Base-by-base conservation (phyloP, 2,797 vertebrate genomes). In the Sebastes variabilis region DNA sequence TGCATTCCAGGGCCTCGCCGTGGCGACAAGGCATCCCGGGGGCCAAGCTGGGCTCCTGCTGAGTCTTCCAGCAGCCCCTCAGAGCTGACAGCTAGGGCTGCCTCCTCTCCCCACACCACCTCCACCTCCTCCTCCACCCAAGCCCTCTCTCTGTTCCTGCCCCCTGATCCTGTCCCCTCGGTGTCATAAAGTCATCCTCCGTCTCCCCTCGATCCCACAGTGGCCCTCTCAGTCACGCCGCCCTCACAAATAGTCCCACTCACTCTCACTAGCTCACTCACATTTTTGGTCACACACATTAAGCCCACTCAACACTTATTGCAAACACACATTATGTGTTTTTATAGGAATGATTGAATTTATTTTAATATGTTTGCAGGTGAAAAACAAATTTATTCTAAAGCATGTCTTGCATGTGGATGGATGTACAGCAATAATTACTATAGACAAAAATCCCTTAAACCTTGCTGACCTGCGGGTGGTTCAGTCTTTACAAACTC, bases 1-100 rank as follows among this genome's bases (percentile, higher is more conserved):
- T 55, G 89, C 97, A 98, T 99, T 98, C 98, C 97, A 94, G 93
- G 94, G 91, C 95, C 93, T 94, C 85, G 93, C 97, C 97, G 95
- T 97, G 97, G 97, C 94, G 96, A 98, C 97, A 92, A 95, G 95
- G 96, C 96, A 96, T 96, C 95, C 94, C 88, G 93, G 88, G 84
- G 93, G 93, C 95, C 94, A 92, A 92, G 91, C 91, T 68, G 85
- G 77, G 92, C 95, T 95, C 95, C 95, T 84, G 93, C 93, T 92
- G 94, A 95, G 96, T 94, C 96, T 96, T 91, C 72, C 92, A 93
- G 93, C 93, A 93, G 93, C 91, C 89, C 91, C 93, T 92, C 92
- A 93, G 93, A 91, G 90, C 93, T 95, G 94, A 95, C 94, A 95
- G 94, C 90, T 92, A 89, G 87, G 89, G 86, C 88, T 88, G 84